phyloP scores from a whole-genome alignment of 2,113 vertebrate genomes.

The Indicator indicator region DNA sequence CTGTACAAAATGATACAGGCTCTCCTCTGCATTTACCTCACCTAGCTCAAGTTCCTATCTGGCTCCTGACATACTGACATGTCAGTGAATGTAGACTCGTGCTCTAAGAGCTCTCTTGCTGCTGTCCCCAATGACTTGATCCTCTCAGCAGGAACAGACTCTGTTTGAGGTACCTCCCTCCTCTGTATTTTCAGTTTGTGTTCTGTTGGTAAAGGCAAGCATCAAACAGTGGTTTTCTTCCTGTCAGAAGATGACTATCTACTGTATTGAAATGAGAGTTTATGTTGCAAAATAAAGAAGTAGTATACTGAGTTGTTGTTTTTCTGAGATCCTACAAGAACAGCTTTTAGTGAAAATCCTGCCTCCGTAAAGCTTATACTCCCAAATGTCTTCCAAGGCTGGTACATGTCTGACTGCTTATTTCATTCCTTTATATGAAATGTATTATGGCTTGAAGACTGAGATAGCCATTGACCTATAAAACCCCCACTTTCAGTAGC shows the following conservation, averaged over 20 bases:
- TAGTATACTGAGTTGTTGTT: background rate
- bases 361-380: background rate
- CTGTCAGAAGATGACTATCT: background rate
- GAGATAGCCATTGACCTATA: background rate
- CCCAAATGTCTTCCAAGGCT: background rate
- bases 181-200: background rate
- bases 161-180: background rate
- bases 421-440: background rate
- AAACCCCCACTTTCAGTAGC: background rate
- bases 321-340: background rate
- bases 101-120: background rate
- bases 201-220: background rate
- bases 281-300: background rate
- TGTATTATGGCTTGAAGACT: background rate
- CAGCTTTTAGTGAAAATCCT: background rate
- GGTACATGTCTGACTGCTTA: background rate
- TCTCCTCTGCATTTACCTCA: background rate
- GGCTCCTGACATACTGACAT: background rate
- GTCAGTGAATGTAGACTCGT: background rate
- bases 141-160: background rate
- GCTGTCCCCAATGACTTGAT: background rate
- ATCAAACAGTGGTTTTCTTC: background rate
- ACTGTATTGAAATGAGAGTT: background rate
- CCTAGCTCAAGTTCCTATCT: background rate
- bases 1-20: background rate